phyloP scores from a whole-genome alignment of 2,797 vertebrate species.

The Chelon labrosus region DNA sequence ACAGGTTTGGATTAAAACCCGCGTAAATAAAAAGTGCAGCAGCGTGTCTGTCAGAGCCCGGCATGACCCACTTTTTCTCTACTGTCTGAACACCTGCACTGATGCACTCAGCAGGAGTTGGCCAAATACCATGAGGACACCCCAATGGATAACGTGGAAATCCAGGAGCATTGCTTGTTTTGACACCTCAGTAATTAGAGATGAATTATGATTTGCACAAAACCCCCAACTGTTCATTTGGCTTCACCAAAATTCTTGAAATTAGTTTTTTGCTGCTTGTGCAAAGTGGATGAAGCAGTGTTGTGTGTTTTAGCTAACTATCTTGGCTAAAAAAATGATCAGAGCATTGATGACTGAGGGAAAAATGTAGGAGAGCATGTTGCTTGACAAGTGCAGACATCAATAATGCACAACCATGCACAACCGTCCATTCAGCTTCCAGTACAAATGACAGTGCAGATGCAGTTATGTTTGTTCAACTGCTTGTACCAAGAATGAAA shows the following conservation, averaged over 20 bases:
- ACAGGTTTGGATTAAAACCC: conserved; percentile 1
- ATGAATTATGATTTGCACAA: not conserved
- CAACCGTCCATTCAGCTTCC: not conserved
- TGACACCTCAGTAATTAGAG: not conserved
- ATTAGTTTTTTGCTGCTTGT: not conserved
- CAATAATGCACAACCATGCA: not conserved
- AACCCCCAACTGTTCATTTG: not conserved
- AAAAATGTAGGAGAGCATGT: not conserved
- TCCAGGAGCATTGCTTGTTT: not conserved
- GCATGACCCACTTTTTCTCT: conserved; percentile 66
- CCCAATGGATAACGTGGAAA: not conserved
- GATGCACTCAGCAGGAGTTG: conserved; percentile 22
- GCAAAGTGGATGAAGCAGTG: not conserved
- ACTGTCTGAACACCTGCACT: conserved; percentile 62
- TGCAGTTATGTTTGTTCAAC: conserved; percentile 33
- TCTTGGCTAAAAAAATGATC: conserved; percentile 7
- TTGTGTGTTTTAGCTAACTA: not conserved
- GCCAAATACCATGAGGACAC: conserved; percentile 1
- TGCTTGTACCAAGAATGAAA: conserved; percentile 27
- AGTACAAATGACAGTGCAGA: conserved; percentile 7
- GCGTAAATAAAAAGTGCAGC: conserved; percentile 11
- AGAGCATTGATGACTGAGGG: conserved; percentile 11
- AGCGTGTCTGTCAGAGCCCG: conserved; percentile 26
- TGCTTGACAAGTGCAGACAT: not conserved
- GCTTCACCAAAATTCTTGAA: not conserved